These are phyloP conservation scores for Seriola rivoliana DNA, from an alignment of 2,113 vertebrate genomes.

Conservation along the genomic window DNA sequence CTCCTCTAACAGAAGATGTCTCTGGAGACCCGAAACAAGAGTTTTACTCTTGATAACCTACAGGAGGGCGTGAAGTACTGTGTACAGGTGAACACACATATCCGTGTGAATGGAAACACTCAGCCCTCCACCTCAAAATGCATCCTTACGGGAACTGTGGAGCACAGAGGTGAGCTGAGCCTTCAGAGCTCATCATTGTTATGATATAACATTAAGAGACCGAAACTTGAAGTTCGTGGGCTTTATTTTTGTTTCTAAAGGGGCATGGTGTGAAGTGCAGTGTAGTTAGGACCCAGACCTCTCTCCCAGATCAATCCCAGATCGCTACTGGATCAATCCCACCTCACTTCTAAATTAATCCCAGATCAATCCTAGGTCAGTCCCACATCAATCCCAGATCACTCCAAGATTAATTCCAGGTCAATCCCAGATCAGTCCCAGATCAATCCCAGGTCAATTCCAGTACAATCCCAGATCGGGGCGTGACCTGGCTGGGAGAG, in stretches of 20 bases:
- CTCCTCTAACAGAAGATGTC: background rate
- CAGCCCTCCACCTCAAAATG: slow-evolving; percentile 61
- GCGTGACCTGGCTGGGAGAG: too few relatives aligned
- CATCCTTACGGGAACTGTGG: slow-evolving; percentile 45
- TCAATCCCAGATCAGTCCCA: too few relatives aligned
- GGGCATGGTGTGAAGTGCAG: too few relatives aligned
- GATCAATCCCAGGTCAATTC: too few relatives aligned
- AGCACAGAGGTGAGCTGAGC: slow-evolving; percentile 57
- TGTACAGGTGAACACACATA: background rate
- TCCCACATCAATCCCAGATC: too few relatives aligned
- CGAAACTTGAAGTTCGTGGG: background rate
- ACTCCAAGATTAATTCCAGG: too few relatives aligned
- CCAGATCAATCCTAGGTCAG: too few relatives aligned
- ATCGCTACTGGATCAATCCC: too few relatives aligned
- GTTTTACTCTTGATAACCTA: slow-evolving; percentile 18
- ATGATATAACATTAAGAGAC: background rate
- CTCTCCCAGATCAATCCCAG: too few relatives aligned
- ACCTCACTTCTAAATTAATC: too few relatives aligned
- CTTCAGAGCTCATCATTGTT: background rate
- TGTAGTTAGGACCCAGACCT: too few relatives aligned
- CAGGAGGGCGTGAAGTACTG: slow-evolving; percentile 69
- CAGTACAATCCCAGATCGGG: too few relatives aligned
- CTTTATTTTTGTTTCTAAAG: background rate
- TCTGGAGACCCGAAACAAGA: rapidly evolving
- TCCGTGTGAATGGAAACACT: rapidly evolving